These are phyloP conservation scores for Nothoprocta perdicaria DNA, from an alignment of 2,113 vertebrate genomes.

Conservation along the genomic window DNA sequence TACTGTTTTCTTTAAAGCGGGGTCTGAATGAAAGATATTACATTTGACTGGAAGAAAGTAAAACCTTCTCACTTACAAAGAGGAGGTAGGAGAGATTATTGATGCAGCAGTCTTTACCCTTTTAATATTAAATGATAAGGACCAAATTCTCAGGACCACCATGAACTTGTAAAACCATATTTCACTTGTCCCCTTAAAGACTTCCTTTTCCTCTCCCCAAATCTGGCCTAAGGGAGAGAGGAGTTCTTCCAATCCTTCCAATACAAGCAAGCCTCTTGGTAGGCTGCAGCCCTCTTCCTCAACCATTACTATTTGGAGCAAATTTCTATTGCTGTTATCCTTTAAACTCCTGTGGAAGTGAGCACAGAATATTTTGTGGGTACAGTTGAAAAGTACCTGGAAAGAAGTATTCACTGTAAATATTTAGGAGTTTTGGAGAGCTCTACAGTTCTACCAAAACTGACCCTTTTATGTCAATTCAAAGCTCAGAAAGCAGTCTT, in stretches of 20 bases:
- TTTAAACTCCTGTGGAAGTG: background rate
- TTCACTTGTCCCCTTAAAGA: background rate
- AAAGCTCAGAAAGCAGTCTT: background rate
- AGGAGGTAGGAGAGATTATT: background rate
- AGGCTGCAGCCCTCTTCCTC: background rate
- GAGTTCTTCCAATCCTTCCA: background rate
- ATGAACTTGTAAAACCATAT: background rate
- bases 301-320: background rate
- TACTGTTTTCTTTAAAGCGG: background rate
- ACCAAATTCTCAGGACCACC: background rate
- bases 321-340: background rate
- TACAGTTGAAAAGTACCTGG: background rate
- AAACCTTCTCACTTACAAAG: background rate
- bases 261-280: background rate
- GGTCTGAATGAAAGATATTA: background rate
- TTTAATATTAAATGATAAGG: background rate
- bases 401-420: background rate
- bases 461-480: background rate
- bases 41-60: background rate
- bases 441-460: background rate
- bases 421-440: background rate
- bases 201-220: background rate
- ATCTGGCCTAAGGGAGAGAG: background rate
- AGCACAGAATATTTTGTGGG: background rate
- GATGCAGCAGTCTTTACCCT: background rate